Evolutionary conservation across 2,797 vertebrate species (phyloP).

Genomic region (Pteronotus mesoamericanus): DNA sequence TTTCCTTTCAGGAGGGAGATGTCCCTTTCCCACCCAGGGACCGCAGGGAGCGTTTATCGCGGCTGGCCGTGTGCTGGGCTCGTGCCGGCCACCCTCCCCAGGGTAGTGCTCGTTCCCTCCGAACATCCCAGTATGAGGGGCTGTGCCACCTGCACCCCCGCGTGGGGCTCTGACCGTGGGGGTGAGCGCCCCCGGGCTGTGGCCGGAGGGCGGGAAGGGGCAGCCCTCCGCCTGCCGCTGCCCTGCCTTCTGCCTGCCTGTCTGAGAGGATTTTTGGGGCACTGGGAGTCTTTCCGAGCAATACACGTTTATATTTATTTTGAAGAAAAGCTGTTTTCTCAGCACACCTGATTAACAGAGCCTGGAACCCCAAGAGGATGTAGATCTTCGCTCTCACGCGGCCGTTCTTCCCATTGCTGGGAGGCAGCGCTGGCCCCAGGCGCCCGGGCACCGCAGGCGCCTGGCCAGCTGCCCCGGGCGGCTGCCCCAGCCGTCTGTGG

Average conservation of each 20-base stretch:
- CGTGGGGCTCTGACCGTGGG: accelerated
- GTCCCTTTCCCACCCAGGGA: not conserved
- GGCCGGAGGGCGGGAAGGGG: not conserved
- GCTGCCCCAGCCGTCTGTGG: not conserved
- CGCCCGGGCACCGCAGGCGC: not conserved
- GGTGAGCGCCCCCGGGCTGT: accelerated
- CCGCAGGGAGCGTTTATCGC: not conserved
- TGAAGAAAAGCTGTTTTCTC: not conserved
- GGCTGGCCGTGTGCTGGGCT: not conserved
- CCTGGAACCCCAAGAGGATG: not conserved
- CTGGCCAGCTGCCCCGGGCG: accelerated
- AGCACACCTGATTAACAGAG: accelerated
- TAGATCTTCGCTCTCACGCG: not conserved
- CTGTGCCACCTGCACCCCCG: accelerated
- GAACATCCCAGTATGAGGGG: not conserved
- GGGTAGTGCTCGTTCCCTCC: not conserved
- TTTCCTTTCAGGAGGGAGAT: not conserved
- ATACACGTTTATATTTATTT: not conserved
- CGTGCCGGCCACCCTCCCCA: not conserved
- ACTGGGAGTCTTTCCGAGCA: not conserved
- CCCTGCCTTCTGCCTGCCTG: accelerated
- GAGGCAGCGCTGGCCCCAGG: not conserved
- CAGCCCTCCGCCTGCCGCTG: not conserved
- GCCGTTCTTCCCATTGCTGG: not conserved
- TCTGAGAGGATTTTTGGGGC: not conserved